Conservation (phyloP, 2,888 invertebrate genomes). For the Pyrrhia umbra region DNA sequence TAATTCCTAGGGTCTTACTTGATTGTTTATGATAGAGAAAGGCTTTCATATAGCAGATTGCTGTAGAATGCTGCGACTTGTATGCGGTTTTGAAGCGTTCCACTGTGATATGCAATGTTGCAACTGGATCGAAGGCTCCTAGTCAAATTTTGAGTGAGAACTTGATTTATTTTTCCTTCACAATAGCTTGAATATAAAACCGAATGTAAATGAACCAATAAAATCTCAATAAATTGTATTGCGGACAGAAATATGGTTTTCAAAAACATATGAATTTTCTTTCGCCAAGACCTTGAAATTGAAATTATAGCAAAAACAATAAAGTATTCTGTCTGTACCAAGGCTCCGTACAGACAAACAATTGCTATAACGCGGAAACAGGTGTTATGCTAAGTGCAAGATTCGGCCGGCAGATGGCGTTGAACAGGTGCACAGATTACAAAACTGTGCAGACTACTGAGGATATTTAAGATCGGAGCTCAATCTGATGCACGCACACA, state of each 20-base stretch:
- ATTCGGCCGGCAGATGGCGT: constrained; percentile 61
- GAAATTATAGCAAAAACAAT: constrained; percentile 19
- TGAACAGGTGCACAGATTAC: constrained; percentile 54
- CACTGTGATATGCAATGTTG: too few relatives aligned
- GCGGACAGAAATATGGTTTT: not conserved
- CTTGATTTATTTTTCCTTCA: not conserved
- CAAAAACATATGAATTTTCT: not conserved
- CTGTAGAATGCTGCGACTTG: too few relatives aligned
- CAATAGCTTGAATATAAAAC: not conserved
- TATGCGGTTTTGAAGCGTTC: not conserved
- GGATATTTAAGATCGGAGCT: not conserved
- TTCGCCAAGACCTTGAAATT: not conserved
- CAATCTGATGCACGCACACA: constrained; percentile 5
- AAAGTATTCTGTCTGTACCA: constrained; percentile 20
- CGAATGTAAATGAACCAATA: too few relatives aligned
- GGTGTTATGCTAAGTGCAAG: constrained; percentile 60
- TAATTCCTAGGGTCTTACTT: too few relatives aligned
- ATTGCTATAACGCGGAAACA: constrained; percentile 54
- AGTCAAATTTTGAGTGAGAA: too few relatives aligned
- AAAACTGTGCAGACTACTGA: not conserved
- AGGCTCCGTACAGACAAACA: constrained; percentile 27
- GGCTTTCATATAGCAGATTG: too few relatives aligned
- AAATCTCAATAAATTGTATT: constrained; percentile 9
- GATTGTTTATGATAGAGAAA: too few relatives aligned
- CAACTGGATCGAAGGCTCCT: too few relatives aligned